A percentile compares a stretch with the other conserved stretches of the same genome.
Evolutionary conservation across 2,797 vertebrate species (phyloP).

Genomic region (Gallirallus australis): DNA sequence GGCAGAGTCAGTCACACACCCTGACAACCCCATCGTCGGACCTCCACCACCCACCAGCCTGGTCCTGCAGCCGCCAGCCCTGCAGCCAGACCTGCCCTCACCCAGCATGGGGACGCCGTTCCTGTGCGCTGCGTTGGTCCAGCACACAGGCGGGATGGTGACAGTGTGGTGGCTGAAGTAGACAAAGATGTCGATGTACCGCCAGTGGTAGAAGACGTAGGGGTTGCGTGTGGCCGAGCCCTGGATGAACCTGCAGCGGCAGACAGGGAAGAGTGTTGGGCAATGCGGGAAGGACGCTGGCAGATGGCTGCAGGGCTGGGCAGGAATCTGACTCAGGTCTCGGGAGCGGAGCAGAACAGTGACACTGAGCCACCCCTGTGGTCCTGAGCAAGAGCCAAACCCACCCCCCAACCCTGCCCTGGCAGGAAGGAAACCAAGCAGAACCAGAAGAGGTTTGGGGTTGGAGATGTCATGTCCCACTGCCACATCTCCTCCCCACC

Average conservation of each 20-base stretch:
- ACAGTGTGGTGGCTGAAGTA: constrained; percentile 93
- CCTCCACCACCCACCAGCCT: accelerated
- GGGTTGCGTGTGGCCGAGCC: constrained; percentile 80
- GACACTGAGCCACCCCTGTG: neutral
- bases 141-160: constrained; percentile 91
- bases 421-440: neutral
- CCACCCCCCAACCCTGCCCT: neutral
- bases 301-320: neutral
- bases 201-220: constrained; percentile 95
- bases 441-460: neutral
- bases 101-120: constrained; percentile 90
- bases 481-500: neutral
- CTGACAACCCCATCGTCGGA: neutral
- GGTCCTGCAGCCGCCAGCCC: neutral
- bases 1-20: accelerated
- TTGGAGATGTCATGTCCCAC: accelerated
- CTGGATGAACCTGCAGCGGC: constrained; percentile 87
- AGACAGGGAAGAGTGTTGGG: neutral
- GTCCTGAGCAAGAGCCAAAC: neutral
- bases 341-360: neutral
- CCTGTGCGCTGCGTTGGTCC: constrained; percentile 92
- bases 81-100: constrained; percentile 20
- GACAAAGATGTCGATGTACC: constrained; percentile 91
- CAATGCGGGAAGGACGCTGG: neutral
- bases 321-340: constrained; percentile 17